Conservation (phyloP, 2,888 invertebrate genomes). For the Baronia brevicornis region DNA sequence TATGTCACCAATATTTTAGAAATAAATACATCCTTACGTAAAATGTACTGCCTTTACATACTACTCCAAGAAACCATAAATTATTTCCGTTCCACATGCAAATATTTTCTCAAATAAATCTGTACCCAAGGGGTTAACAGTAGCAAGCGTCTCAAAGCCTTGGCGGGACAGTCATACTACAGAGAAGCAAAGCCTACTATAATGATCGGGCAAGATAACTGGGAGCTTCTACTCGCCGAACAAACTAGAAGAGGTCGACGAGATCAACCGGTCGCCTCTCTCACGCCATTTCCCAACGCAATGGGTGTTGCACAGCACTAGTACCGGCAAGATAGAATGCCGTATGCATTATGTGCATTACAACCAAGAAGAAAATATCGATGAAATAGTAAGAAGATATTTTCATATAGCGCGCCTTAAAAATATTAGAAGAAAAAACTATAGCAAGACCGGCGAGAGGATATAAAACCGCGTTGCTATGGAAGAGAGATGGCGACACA, state of each 20-base stretch:
- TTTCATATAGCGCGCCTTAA: neutral
- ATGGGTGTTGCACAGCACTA: conserved; percentile 14
- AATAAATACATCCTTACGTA: too few relatives aligned
- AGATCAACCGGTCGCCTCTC: conserved; percentile 15
- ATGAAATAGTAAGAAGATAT: neutral
- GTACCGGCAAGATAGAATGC: neutral
- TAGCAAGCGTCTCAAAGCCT: neutral
- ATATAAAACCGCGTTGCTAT: conserved; percentile 4
- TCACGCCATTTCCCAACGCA: conserved; percentile 12
- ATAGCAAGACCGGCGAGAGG: neutral
- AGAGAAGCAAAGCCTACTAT: conserved; percentile 1
- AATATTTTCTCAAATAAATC: too few relatives aligned
- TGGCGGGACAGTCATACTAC: neutral
- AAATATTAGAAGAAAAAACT: neutral
- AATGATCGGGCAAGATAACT: conserved; percentile 15
- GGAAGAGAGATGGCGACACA: conserved; percentile 4
- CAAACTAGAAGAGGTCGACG: conserved; percentile 3
- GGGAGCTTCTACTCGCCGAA: conserved; percentile 11
- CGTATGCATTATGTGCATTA: neutral
- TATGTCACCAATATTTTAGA: too few relatives aligned
- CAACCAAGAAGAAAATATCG: neutral
- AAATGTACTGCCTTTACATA: too few relatives aligned
- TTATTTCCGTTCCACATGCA: too few relatives aligned
- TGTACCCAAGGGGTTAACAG: too few relatives aligned
- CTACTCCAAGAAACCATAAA: too few relatives aligned